These are phyloP conservation scores for Onthophagus taurus DNA, from an alignment of 1,140 invertebrate species.

Conservation along the genomic window DNA sequence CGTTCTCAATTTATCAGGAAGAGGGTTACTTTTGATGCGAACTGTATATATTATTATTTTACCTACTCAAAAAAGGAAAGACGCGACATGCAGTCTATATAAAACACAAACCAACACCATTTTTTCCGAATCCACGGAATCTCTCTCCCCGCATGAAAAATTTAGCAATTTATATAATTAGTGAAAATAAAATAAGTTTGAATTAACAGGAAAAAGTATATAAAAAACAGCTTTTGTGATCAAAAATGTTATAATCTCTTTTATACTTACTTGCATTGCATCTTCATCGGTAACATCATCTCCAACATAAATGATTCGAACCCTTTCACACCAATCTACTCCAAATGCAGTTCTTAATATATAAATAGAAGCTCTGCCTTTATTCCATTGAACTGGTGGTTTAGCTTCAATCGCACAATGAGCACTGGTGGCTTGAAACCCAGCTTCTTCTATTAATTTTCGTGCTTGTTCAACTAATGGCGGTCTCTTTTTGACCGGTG, in stretches of 20 bases:
- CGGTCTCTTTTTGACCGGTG: slow-evolving; percentile 51
- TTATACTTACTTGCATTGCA: slow-evolving; percentile 69
- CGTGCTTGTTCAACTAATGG: slow-evolving; percentile 44
- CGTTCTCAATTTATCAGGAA: no score
- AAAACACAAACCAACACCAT: no score
- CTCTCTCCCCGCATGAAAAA: no score
- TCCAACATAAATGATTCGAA: slow-evolving; percentile 82
- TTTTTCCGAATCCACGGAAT: no score
- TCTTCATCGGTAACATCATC: slow-evolving; percentile 88
- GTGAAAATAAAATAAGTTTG: no score
- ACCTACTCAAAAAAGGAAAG: no score
- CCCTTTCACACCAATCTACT: slow-evolving; percentile 82
- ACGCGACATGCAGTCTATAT: no score
- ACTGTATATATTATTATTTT: no score
- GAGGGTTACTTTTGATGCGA: no score
- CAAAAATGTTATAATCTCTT: neutral
- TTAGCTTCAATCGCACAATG: slow-evolving; percentile 81
- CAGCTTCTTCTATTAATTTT: slow-evolving; percentile 60
- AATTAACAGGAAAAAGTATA: no score
- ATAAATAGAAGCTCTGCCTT: slow-evolving; percentile 82
- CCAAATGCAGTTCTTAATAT: slow-evolving; percentile 82
- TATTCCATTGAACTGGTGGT: slow-evolving; percentile 85
- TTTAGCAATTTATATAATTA: no score
- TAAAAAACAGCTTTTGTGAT: no score
- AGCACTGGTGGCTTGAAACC: slow-evolving; percentile 66